Conservation (phyloP, 2,797 vertebrate genomes). For the Chloroceryle inda region DNA sequence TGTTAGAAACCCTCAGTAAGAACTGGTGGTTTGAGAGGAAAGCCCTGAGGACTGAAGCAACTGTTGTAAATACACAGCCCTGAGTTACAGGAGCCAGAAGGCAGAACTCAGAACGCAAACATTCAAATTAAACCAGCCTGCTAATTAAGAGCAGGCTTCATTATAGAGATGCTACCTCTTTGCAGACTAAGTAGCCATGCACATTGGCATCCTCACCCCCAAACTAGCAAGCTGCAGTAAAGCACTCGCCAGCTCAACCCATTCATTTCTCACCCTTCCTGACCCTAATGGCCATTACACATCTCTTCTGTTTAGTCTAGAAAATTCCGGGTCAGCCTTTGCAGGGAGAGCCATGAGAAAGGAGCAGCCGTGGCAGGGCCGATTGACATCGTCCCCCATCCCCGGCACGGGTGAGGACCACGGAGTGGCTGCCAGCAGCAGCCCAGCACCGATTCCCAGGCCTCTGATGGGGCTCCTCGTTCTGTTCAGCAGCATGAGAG, state of each 20-base stretch:
- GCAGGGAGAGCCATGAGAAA: neutral
- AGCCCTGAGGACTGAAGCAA: neutral
- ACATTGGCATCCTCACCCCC: neutral
- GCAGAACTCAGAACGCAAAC: neutral
- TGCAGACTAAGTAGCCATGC: neutral
- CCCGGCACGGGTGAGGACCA: fast-evolving
- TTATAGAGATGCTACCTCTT: neutral
- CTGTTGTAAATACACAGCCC: neutral
- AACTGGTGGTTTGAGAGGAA: neutral
- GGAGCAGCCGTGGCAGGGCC: neutral
- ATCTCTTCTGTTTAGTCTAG: constrained; percentile 20
- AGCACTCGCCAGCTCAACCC: neutral
- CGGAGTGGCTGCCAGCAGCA: neutral
- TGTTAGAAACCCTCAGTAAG: neutral
- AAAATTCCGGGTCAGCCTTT: neutral
- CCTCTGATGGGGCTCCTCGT: fast-evolving
- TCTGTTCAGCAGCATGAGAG: fast-evolving
- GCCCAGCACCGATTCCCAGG: neutral
- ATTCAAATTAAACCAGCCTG: neutral
- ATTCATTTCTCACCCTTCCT: neutral
- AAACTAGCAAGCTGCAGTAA: neutral
- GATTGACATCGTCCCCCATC: neutral
- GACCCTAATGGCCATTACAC: neutral
- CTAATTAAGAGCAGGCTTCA: constrained; percentile 25
- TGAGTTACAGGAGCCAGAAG: neutral